These are phyloP conservation scores for Dendrolimus pini DNA, from an alignment of 2,888 invertebrate species.

Conservation along the genomic window DNA sequence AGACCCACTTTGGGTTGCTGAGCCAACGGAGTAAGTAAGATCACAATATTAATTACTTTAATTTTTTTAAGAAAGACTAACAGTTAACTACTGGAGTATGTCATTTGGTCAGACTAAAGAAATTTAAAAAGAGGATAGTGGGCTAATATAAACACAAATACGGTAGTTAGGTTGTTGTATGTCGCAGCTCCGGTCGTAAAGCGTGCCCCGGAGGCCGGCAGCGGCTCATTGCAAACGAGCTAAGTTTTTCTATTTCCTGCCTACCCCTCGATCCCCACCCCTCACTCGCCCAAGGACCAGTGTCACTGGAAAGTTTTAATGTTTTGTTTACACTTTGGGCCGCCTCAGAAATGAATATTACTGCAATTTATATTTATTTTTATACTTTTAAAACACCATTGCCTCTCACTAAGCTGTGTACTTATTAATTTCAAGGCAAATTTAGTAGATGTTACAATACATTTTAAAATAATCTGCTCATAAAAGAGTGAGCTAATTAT, in stretches of 20 bases:
- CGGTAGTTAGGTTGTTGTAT: conserved; percentile 20
- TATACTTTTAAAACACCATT: no score
- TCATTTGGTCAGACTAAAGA: background rate
- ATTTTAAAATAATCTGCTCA: no score
- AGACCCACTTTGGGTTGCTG: no score
- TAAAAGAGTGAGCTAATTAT: no score
- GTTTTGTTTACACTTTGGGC: background rate
- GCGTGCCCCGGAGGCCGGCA: conserved; percentile 28
- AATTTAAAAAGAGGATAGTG: background rate
- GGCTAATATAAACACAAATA: conserved; percentile 22
- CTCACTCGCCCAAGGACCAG: background rate
- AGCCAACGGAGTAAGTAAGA: no score
- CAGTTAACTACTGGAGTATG: no score
- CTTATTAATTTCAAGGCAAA: no score
- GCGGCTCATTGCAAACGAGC: conserved; percentile 41
- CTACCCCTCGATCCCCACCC: conserved; percentile 7
- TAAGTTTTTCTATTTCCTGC: conserved; percentile 53
- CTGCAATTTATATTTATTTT: no score
- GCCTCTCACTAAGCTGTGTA: no score
- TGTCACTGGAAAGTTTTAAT: background rate
- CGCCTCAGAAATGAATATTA: background rate
- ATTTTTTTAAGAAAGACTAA: no score
- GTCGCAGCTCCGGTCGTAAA: conserved; percentile 27
- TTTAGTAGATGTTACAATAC: no score
- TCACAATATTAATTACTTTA: no score